phyloP scores from a whole-genome alignment of 2,797 vertebrate species.

The Falco biarmicus region DNA sequence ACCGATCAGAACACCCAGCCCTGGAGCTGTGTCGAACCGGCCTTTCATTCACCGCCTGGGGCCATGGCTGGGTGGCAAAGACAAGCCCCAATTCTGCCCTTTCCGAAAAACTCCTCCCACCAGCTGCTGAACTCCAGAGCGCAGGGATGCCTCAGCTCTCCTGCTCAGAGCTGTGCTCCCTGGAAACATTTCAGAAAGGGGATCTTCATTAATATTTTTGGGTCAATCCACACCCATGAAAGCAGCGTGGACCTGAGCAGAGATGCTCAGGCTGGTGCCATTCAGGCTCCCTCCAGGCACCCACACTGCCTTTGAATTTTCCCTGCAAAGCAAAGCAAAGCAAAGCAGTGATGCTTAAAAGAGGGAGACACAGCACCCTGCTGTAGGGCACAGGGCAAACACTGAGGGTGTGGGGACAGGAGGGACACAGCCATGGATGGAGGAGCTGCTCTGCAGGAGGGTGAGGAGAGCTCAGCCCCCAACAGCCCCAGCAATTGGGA shows the following conservation, averaged over 20 bases:
- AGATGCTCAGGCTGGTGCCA: neutral
- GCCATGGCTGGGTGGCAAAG: fast-evolving
- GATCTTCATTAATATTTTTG: neutral
- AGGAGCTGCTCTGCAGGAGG: neutral
- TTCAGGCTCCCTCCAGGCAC: neutral
- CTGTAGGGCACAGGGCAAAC: neutral
- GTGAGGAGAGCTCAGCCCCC: neutral
- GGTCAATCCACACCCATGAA: fast-evolving
- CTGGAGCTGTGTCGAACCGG: fast-evolving
- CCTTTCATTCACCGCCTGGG: neutral
- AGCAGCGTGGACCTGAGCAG: neutral
- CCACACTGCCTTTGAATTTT: neutral
- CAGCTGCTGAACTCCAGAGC: neutral
- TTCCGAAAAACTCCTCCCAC: neutral
- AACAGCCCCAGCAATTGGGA: fast-evolving
- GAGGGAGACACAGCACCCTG: fast-evolving
- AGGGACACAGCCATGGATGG: neutral
- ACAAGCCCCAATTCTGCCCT: fast-evolving
- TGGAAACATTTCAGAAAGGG: neutral
- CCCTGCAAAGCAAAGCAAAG: neutral
- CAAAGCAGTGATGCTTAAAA: neutral
- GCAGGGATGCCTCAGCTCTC: neutral
- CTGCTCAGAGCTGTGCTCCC: neutral
- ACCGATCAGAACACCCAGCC: neutral
- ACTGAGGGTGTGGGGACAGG: fast-evolving